Base-by-base conservation (phyloP, 2,113 vertebrate species). In the Forbesichthys agassizii region DNA sequence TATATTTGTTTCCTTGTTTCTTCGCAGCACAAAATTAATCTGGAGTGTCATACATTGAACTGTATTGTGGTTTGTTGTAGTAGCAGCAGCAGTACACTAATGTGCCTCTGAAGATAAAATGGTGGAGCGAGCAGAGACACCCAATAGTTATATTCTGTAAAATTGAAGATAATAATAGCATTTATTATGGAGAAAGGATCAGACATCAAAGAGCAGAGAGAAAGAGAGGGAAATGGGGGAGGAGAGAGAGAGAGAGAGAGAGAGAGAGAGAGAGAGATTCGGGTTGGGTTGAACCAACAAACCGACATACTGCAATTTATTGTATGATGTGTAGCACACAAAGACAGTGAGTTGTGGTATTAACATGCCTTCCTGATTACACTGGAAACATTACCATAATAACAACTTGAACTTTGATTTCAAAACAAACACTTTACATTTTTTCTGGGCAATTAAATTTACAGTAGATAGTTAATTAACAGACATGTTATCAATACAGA, bases 11-110 rank as follows among this genome's bases (percentile, higher is more conserved):
- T 64, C 27, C 64, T 47, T 7, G 9, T 67, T 14, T 5, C 3
- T 54, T 42, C 36, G 0, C 4, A 42, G 36, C 14, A 64, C 55
- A 48, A 80, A 78, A 81, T 79, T 54, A 74, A 83, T 72, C 62
- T 76, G 66, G 58, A 56, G 68, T 53, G 48, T 55, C 74, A 69
- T 18, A 46, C 7, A 42, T 68, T 65, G 71, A 83, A 56, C 46
- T 71, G 36, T 51, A 49, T 66, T 27, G 54, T 66, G 69, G 64
- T 63, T 49, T 61, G 27, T 54, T 61, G 67, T 52, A 69, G 78
- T 20, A 9, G 33, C 13, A 20, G 54, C 75, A 65, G 54, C 27
- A 70, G 62, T 27, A 63, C 33, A 58, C 4, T 33, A 46, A 36
- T 48, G 9, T 11, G 9, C 14, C 16, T 47, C 61, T 42, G 7